Conservation (phyloP, 2,888 invertebrate species). For the Polyploca ridens region DNA sequence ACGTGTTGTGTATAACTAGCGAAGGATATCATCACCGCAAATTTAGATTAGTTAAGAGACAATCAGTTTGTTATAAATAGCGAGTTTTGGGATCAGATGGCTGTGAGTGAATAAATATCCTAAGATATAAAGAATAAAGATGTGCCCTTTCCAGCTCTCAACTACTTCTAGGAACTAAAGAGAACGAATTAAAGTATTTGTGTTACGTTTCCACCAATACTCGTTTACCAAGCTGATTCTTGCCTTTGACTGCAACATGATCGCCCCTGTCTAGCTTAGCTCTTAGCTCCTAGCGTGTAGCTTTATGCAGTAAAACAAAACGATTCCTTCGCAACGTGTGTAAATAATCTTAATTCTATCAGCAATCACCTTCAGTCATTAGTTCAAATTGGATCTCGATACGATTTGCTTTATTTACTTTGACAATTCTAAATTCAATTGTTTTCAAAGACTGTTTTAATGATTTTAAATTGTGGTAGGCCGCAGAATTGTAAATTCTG, state of each 20-base stretch:
- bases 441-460: background rate
- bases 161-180: constrained; percentile 13
- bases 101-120: no score
- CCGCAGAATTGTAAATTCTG: no score
- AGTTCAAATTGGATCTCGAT: background rate
- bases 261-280: constrained; percentile 22
- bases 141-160: background rate
- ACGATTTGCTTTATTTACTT: background rate
- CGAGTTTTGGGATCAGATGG: no score
- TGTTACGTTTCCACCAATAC: constrained; percentile 32
- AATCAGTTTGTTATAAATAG: no score
- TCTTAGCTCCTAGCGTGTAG: background rate
- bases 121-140: background rate
- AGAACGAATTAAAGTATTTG: constrained; percentile 48
- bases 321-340: constrained; percentile 19
- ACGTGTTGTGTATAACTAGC: no score
- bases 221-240: constrained; percentile 29
- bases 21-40: no score
- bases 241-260: constrained; percentile 36
- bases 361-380: constrained; percentile 2
- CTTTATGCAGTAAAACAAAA: constrained; percentile 26
- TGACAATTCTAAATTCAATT: background rate
- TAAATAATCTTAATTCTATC: background rate
- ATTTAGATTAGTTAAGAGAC: no score
- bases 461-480: no score